Base-by-base conservation (phyloP, 2,113 vertebrate genomes). In the Etheostoma spectabile region DNA sequence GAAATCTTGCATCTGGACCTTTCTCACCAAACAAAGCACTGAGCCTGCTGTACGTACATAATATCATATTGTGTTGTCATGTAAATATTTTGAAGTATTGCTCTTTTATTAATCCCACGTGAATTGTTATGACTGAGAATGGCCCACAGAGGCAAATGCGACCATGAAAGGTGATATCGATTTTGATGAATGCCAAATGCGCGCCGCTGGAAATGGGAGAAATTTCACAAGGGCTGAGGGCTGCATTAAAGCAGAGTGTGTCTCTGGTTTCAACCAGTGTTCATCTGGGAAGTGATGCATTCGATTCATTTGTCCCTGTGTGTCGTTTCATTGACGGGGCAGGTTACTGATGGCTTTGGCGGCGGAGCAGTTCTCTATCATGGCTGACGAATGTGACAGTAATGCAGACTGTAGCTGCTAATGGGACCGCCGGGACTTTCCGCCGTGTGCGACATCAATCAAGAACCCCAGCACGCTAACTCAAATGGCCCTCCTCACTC, bases 401-500 rank as follows among this genome's bases (percentile, higher is more conserved):
- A 92, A 92, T 89, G 91, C 88, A 83, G 93, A 88, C 84, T 87
- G 88, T 86, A 86, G 86, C 86, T 82, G 91, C 90, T 94, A 95
- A 95, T 94, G 91, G 92, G 93, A 46, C 94, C 91, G 52, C 82
- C 68, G 94, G 93, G 94, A 95, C 89, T 80, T 62, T 74, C 68
- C 33, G 76, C 80, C 79, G 91, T 79, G 86, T 76, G 87, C 68
- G 61, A 89, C 92, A 93, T 95, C 94, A 93, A 91, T 94, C 93
- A 92, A 82, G 82, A 86, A 86, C 86, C 83, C 87, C 83, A 64
- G 72, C 83, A 16, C 51, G n/a, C 87, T 89, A 85, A 69, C 79
- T 88, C 85, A 90, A 91, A 91, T 89, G 90, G 89, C 82, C 87
- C 85, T 88, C 82, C 88, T 89, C 80, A 77, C 85, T 93, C 90